Evolutionary conservation across 64 coral and sea anemone genomes (phyloP).

Genomic region (Pachyseris speciosa): DNA sequence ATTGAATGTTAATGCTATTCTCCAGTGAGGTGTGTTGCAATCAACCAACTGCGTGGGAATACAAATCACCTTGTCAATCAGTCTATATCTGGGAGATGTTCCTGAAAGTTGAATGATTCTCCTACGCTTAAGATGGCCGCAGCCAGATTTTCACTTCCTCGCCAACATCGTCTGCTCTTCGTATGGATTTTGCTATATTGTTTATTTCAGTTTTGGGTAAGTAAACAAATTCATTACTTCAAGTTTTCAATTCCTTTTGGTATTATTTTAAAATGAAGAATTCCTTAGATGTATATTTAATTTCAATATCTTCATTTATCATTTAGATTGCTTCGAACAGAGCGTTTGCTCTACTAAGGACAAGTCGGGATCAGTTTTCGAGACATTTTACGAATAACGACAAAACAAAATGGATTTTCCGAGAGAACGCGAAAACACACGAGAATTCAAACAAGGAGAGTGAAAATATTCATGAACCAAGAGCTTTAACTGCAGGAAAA

Average conservation of each 20-base stretch:
- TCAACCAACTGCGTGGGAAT: background rate
- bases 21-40: background rate
- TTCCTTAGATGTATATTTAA: background rate
- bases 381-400: background rate
- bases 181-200: background rate
- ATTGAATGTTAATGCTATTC: background rate
- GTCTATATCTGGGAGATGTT: background rate
- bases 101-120: background rate
- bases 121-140: background rate
- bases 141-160: background rate
- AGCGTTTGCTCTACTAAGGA: background rate
- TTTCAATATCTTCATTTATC: background rate
- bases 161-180: background rate
- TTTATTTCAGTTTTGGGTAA: background rate
- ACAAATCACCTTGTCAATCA: background rate
- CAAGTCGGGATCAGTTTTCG: background rate
- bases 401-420: background rate
- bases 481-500: background rate
- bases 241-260: background rate
- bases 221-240: slow-evolving; percentile 24
- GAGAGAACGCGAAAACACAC: background rate
- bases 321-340: background rate
- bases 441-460: background rate
- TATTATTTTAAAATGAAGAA: background rate
- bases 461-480: background rate